A percentile compares a stretch with the other conserved stretches of the same genome.
phyloP scores from a whole-genome alignment of 2,888 invertebrate species.

The Oasisia sp. region DNA sequence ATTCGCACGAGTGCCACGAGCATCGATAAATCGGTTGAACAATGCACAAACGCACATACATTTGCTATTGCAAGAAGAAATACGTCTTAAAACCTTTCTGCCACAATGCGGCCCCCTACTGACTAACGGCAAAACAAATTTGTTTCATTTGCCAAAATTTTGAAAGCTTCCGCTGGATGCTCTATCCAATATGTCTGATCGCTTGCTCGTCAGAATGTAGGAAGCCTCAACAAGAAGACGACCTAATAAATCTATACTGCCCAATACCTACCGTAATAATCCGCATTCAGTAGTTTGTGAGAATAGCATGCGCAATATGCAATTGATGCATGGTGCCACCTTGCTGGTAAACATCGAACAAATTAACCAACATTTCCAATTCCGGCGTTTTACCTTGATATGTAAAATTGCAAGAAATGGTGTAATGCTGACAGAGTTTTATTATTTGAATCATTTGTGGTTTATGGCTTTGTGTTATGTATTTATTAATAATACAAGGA shows the following conservation, averaged over 20 bases:
- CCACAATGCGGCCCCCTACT: slow-evolving; percentile 17
- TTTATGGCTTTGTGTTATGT: background rate
- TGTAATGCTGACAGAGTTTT: background rate
- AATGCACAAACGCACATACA: background rate
- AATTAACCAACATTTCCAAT: background rate
- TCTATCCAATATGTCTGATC: background rate
- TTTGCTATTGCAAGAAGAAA: background rate
- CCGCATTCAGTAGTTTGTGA: background rate
- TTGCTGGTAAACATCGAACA: slow-evolving; percentile 4
- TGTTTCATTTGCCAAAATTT: background rate
- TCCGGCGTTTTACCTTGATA: background rate
- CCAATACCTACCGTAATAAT: background rate
- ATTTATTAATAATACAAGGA: background rate
- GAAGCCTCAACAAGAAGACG: background rate
- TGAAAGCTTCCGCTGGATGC: background rate
- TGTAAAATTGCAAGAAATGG: background rate
- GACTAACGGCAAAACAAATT: slow-evolving; percentile 10
- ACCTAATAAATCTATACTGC: background rate
- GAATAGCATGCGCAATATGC: background rate
- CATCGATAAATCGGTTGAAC: background rate
- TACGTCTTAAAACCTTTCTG: background rate
- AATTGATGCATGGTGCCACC: background rate
- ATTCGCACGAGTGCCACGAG: background rate
- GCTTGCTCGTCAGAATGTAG: background rate
- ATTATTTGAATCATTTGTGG: too few species aligned